Base-by-base conservation (phyloP, 2,797 vertebrate genomes). In the Psittacula echo region DNA sequence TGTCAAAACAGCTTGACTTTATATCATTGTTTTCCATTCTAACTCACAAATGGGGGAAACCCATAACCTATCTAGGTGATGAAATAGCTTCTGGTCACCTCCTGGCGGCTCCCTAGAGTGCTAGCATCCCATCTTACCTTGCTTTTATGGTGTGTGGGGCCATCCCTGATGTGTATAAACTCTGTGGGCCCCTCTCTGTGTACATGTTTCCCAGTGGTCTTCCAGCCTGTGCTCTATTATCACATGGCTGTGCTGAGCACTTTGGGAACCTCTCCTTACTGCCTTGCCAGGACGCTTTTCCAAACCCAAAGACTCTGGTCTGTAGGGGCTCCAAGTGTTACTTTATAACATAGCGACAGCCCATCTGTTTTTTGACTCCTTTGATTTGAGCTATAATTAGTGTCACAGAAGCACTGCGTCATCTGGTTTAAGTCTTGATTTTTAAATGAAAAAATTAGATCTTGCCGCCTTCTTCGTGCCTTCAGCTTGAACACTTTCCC, bases 191-290 rank as follows among this genome's bases (percentile, higher is more conserved):
- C 0, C 15, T 47, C 7, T 7, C 19, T 6, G 10, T 10, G 18
- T 45, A 44, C 5, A 0, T 1, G 1, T 64, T 5, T 23, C 16
- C 5, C 1, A 2, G 6, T 1, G 21, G 22, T 20, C 12, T 18
- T 41, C 9, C 74, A 19, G 41, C 18, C 51, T 11, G 44, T 0
- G 3, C 30, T 85, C 39, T 9, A 0, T 13, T 5, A 56, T 32
- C 39, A 11, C 27, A 2, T 0, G 4, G 30, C 45, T 34, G 16
- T 11, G 37, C 18, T 0, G 5, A 10, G 12, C 1, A 5, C 15
- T 47, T 26, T 9, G n/a, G 50, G 37, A 80, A 3, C 17, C 13
- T 12, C 19, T 53, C n/a, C 41, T 51, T 37, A 34, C 32, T 27
- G 82, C 83, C n/a, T 56, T 10, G 16, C 2, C 3, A 27, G 58